Evolutionary conservation across 2,888 invertebrate species (phyloP).

Genomic region (Tribolium freemani): DNA sequence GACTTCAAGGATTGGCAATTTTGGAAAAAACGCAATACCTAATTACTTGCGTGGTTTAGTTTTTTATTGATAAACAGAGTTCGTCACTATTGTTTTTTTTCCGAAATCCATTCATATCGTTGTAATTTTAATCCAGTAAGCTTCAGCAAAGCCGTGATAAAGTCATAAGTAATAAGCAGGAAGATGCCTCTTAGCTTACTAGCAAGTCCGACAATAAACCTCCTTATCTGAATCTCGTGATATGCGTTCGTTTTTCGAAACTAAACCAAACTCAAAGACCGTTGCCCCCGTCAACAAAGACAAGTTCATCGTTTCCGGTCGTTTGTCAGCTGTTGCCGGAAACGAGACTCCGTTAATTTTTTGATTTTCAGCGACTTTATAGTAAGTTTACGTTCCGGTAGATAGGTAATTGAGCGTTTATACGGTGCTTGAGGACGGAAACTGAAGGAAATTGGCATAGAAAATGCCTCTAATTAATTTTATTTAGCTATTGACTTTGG

Average conservation of each 20-base stretch:
- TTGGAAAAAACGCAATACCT: neutral
- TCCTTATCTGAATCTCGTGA: conserved; percentile 3
- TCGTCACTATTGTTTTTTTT: neutral
- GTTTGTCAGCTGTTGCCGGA: conserved; percentile 6
- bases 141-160: neutral
- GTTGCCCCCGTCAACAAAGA: conserved; percentile 6
- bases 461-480: conserved; percentile 14
- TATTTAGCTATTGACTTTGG: neutral
- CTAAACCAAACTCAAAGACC: conserved; percentile 1
- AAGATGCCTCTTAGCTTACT: neutral
- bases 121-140: conserved; percentile 1
- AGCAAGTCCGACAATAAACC: neutral
- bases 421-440: conserved; percentile 22
- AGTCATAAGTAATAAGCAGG: neutral
- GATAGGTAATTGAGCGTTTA: conserved; percentile 17
- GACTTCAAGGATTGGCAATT: neutral
- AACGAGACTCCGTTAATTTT: conserved; percentile 16
- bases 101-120: neutral
- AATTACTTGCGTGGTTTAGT: no score
- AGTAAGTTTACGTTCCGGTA: neutral
- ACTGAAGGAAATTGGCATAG: neutral
- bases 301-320: conserved; percentile 5
- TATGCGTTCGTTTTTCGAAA: neutral
- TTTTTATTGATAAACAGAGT: neutral
- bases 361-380: conserved; percentile 5